Conservation (phyloP, 1,140 invertebrate genomes). For the Drosophila sucinea region DNA sequence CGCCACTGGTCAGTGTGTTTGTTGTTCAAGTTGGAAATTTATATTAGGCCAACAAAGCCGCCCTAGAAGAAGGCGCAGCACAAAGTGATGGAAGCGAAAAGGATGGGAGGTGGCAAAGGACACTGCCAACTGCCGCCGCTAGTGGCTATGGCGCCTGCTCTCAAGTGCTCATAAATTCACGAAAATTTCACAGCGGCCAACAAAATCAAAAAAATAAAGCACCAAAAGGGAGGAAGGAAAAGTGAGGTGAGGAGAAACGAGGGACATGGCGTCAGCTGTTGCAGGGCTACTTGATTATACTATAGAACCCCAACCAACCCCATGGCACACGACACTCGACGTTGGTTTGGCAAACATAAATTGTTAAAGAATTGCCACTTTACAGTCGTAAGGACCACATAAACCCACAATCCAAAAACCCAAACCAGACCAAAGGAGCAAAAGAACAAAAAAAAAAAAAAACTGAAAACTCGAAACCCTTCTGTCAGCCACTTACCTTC, state of each 20-base stretch:
- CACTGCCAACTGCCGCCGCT: slow-evolving; percentile 25
- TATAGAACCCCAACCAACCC: slow-evolving; percentile 6
- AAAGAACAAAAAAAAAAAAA: background rate
- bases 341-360: slow-evolving; percentile 76
- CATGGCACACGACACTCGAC: slow-evolving; percentile 46
- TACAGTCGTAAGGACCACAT: slow-evolving; percentile 78
- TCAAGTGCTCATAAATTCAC: slow-evolving; percentile 80
- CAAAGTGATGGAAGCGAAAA: background rate
- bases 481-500: slow-evolving; percentile 11
- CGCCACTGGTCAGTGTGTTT: slow-evolving; percentile 18
- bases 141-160: slow-evolving; percentile 71
- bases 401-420: slow-evolving; percentile 76
- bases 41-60: slow-evolving; percentile 79
- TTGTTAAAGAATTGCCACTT: slow-evolving; percentile 80
- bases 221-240: slow-evolving; percentile 21
- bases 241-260: background rate
- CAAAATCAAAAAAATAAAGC: slow-evolving; percentile 69
- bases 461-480: slow-evolving; percentile 22
- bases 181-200: slow-evolving; percentile 76
- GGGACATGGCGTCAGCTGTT: slow-evolving; percentile 64
- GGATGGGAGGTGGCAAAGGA: slow-evolving; percentile 11
- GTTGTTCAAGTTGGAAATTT: slow-evolving; percentile 73
- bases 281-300: slow-evolving; percentile 28
- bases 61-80: slow-evolving; percentile 18
- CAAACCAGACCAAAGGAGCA: slow-evolving; percentile 17